Conservation (phyloP, 2,888 invertebrate genomes). For the Phalera bucephala region DNA sequence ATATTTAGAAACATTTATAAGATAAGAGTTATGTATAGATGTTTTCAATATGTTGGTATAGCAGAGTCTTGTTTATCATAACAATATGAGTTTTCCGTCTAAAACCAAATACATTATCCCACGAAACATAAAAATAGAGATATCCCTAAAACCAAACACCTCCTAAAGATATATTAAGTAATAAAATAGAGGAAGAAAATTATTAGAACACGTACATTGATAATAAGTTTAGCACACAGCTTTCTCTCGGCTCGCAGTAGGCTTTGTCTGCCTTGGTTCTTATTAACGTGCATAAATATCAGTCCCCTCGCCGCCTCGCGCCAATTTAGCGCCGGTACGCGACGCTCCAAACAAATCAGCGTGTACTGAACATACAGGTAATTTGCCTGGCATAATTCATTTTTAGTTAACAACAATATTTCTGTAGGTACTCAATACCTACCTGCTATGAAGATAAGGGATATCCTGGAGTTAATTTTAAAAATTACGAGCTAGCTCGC, state of each 20-base stretch:
- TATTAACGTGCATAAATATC: conserved; percentile 80
- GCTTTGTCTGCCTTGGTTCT: conserved; percentile 66
- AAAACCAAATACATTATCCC: too few relatives aligned
- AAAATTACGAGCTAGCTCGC: too few relatives aligned
- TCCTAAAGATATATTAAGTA: neutral
- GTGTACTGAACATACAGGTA: conserved; percentile 31
- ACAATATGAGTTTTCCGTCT: too few relatives aligned
- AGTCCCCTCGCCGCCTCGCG: conserved; percentile 50
- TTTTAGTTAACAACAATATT: neutral
- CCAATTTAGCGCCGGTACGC: conserved; percentile 54
- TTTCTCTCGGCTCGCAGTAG: conserved; percentile 43
- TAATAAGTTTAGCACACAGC: conserved; percentile 21
- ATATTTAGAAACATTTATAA: too few relatives aligned
- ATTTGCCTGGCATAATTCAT: conserved; percentile 24
- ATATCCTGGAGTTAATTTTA: too few relatives aligned
- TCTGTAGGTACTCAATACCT: too few relatives aligned
- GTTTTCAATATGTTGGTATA: too few relatives aligned
- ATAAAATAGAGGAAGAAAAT: neutral
- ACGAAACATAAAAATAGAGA: too few relatives aligned
- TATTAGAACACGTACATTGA: conserved; percentile 2
- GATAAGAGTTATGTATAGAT: too few relatives aligned
- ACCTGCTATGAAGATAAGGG: too few relatives aligned
- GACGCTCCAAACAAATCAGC: conserved; percentile 62
- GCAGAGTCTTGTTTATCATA: too few relatives aligned
- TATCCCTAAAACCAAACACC: too few relatives aligned